Conservation (phyloP, 2,888 invertebrate genomes). For the Caenorhabditis afra region DNA sequence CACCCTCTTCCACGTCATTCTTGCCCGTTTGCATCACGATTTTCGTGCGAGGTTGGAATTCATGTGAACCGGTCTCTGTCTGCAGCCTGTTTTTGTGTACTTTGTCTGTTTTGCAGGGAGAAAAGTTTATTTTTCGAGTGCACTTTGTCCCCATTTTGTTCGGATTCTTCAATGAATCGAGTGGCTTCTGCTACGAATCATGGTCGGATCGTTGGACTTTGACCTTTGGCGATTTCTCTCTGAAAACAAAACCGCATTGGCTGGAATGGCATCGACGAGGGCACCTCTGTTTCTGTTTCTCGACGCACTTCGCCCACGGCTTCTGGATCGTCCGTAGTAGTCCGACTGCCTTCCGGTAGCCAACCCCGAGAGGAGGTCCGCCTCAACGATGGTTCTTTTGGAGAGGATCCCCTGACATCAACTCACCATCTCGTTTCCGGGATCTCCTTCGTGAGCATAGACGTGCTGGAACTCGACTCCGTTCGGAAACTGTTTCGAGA, state of each 20-base stretch:
- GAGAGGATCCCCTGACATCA: neutral
- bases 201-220: conserved; percentile 32
- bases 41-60: conserved; percentile 18
- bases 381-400: neutral
- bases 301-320: no score
- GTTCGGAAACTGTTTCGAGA: conserved; percentile 43
- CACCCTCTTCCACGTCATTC: conserved; percentile 13
- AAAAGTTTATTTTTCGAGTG: neutral
- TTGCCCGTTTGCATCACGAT: conserved; percentile 26
- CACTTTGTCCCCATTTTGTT: conserved; percentile 8
- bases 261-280: neutral
- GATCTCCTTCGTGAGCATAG: conserved; percentile 56
- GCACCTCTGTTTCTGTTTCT: no score
- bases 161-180: conserved; percentile 32
- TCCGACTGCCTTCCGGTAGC: conserved; percentile 18
- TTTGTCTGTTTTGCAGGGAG: neutral
- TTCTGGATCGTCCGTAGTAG: neutral
- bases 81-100: neutral
- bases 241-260: conserved; percentile 2
- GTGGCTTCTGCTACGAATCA: conserved; percentile 38
- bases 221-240: conserved; percentile 38
- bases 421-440: conserved; percentile 54
- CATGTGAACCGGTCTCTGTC: conserved; percentile 23
- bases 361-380: conserved; percentile 37
- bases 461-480: conserved; percentile 58